Percentiles rank a stretch among this genome's conserved stretches.
phyloP scores from a whole-genome alignment of 23 tunicate species.

The Aplidium turbinatum region DNA sequence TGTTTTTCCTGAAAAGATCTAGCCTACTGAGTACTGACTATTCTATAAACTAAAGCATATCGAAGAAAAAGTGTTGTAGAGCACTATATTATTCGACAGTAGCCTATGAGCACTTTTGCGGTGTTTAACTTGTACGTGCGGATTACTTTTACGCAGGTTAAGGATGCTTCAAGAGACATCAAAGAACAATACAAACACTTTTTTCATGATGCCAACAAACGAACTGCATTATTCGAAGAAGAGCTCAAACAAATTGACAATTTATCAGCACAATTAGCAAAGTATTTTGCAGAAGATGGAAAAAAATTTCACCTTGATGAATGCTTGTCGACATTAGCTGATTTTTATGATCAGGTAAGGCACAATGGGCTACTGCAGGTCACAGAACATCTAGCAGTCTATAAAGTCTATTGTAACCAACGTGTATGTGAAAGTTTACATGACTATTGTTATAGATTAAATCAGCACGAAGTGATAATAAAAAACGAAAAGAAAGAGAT shows the following conservation, averaged over 20 bases:
- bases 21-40: too few relatives aligned
- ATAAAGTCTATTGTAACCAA: not conserved
- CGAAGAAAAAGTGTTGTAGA: too few relatives aligned
- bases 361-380: not conserved
- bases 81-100: too few relatives aligned
- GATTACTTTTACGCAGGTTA: not conserved
- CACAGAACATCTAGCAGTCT: too few relatives aligned
- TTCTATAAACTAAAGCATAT: too few relatives aligned
- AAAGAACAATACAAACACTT: not conserved
- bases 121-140: too few relatives aligned
- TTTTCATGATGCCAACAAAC: not conserved
- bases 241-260: not conserved
- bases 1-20: not conserved
- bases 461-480: not conserved
- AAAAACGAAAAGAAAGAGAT: not conserved
- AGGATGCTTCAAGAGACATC: constrained; percentile 3
- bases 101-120: too few relatives aligned
- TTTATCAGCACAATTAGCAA: not conserved
- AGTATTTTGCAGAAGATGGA: constrained; percentile 41
- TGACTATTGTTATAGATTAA: not conserved
- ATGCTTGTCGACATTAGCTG: constrained; percentile 29
- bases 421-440: not conserved
- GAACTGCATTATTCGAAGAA: not conserved
- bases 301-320: constrained; percentile 48
- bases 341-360: constrained; percentile 35